Percentiles rank a stretch among this genome's conserved stretches.
These are phyloP conservation scores for Aethes cnicana DNA, from an alignment of 2,888 invertebrate genomes.

Conservation along the genomic window DNA sequence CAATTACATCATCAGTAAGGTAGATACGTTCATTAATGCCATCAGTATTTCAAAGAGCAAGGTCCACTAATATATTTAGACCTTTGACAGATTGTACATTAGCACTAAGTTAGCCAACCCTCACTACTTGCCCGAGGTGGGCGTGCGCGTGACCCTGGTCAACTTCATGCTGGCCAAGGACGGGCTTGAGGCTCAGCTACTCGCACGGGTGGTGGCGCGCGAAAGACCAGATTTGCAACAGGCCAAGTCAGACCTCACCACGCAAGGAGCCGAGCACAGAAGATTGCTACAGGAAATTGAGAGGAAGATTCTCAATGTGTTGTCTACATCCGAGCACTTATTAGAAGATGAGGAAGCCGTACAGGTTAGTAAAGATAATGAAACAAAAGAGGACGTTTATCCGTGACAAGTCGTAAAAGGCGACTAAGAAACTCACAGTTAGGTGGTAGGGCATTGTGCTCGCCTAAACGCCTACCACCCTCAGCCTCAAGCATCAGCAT, in stretches of 20 bases:
- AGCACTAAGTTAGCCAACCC: constrained; percentile 97
- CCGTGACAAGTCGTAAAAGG: no score
- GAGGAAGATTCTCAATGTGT: constrained; percentile 89
- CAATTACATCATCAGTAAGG: no score
- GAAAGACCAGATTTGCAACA: constrained; percentile 96
- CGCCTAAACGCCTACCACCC: no score
- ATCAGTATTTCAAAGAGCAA: no score
- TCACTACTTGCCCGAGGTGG: constrained; percentile 96
- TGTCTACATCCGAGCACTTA: constrained; percentile 76
- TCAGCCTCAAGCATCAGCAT: no score
- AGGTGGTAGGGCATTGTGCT: no score
- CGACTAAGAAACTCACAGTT: no score
- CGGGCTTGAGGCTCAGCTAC: constrained; percentile 93
- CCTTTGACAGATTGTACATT: constrained; percentile 90
- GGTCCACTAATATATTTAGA: no score
- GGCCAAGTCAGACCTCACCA: constrained; percentile 92
- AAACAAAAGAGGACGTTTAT: no score
- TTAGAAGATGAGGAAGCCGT: constrained; percentile 97
- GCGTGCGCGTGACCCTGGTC: constrained; percentile 93
- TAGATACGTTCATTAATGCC: no score
- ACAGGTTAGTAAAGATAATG: constrained; percentile 58
- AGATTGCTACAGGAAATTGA: constrained; percentile 93
- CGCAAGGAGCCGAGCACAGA: constrained; percentile 93
- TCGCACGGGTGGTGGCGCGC: constrained; percentile 94
- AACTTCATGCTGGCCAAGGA: constrained; percentile 96